phyloP scores from a whole-genome alignment of 2,888 invertebrate genomes.

The Drosophila flavopinicola region DNA sequence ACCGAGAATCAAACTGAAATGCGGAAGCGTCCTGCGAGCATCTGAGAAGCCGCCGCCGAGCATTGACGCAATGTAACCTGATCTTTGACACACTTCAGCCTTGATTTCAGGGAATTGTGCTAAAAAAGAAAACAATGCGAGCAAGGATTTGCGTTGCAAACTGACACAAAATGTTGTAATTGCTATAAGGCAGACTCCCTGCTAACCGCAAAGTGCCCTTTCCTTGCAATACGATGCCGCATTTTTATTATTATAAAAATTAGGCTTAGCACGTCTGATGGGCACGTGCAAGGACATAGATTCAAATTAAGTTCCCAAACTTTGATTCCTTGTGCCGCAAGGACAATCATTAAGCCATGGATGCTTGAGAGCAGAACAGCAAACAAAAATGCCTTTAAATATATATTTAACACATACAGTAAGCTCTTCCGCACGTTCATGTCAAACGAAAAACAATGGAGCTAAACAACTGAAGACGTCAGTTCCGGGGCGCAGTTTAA shows the following conservation, averaged over 20 bases:
- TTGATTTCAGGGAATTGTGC: conserved; percentile 75
- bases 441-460: conserved; percentile 69
- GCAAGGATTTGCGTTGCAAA: conserved; percentile 70
- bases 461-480: conserved; percentile 41
- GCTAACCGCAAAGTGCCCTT: conserved; percentile 61
- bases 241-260: conserved; percentile 80
- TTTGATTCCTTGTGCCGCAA: not conserved
- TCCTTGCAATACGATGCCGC: conserved; percentile 55
- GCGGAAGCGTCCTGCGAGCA: conserved; percentile 44
- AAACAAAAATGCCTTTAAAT: conserved; percentile 29
- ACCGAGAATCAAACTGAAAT: conserved; percentile 75
- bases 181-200: conserved; percentile 46
- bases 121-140: conserved; percentile 44
- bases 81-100: conserved; percentile 75
- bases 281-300: conserved; percentile 61
- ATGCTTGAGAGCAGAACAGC: not conserved
- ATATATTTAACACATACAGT: conserved; percentile 53
- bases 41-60: conserved; percentile 47
- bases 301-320: conserved; percentile 47
- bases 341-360: conserved; percentile 7
- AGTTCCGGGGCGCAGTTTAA: conserved; percentile 55
- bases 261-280: conserved; percentile 69
- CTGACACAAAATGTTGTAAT: conserved; percentile 81
- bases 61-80: conserved; percentile 60
- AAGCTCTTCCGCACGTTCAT: conserved; percentile 80